phyloP scores from a whole-genome alignment of 1,140 invertebrate species.

The Delia radicum region DNA sequence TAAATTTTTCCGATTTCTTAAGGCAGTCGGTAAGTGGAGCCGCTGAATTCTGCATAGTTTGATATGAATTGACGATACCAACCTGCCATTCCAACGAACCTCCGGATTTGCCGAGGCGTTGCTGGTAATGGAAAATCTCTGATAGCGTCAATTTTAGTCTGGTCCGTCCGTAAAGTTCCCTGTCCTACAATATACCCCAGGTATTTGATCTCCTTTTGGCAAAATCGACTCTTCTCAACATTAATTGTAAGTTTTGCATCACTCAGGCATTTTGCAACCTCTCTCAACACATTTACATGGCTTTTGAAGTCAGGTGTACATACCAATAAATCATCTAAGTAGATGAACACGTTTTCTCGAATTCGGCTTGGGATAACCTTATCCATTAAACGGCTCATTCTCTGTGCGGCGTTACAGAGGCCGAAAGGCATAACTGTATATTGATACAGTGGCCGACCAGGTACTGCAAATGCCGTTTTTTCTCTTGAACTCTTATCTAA shows the following conservation, averaged over 20 bases:
- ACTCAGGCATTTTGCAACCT: conserved; percentile 7
- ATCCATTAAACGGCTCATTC: too few species aligned
- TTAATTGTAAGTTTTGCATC: conserved; percentile 19
- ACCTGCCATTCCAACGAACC: conserved; percentile 37
- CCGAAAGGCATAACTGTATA: too few species aligned
- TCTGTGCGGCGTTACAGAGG: too few species aligned
- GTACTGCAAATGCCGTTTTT: too few species aligned
- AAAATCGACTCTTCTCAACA: conserved; percentile 41
- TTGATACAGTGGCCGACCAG: too few species aligned
- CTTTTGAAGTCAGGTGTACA: background rate
- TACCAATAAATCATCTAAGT: background rate
- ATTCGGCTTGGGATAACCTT: too few species aligned
- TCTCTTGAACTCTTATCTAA: conserved; percentile 35
- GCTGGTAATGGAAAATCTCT: conserved; percentile 6
- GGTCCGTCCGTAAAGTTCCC: conserved; percentile 35
- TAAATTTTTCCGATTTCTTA: background rate
- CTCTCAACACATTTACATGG: conserved; percentile 2
- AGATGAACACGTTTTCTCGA: too few species aligned
- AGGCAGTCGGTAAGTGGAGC: conserved; percentile 36
- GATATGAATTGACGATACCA: conserved; percentile 51
- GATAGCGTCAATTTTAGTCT: conserved; percentile 9
- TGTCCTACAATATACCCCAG: conserved; percentile 20
- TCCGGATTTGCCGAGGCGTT: conserved; percentile 35
- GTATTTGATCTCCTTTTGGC: conserved; percentile 36
- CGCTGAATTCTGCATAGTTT: conserved; percentile 41